These are phyloP conservation scores for Drosophila tristis DNA, from an alignment of 1,140 invertebrate genomes.

Conservation along the genomic window DNA sequence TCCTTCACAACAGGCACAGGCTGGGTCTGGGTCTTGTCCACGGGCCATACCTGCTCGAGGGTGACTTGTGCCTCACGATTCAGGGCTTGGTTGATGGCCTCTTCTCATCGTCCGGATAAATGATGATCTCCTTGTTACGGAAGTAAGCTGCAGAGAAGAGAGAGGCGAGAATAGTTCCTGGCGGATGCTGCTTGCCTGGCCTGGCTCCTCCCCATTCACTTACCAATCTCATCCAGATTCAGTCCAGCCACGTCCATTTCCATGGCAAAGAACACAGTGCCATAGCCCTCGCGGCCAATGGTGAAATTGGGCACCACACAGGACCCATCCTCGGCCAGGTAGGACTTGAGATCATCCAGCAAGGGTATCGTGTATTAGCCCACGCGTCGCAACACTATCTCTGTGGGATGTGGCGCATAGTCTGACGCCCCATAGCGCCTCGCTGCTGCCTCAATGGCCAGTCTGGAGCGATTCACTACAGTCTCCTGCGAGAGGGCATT, in stretches of 20 bases:
- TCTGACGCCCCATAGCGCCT: conserved; percentile 52
- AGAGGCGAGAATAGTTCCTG: too few relatives aligned
- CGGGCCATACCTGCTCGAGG: conserved; percentile 97
- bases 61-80: conserved; percentile 97
- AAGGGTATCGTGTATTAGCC: conserved; percentile 95
- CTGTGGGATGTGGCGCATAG: conserved; percentile 86
- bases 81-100: conserved; percentile 92
- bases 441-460: conserved; percentile 48
- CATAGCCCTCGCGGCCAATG: conserved; percentile 95
- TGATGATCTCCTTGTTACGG: conserved; percentile 90
- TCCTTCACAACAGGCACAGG: conserved; percentile 91
- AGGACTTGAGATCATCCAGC: conserved; percentile 89
- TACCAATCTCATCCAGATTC: conserved; percentile 94
- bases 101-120: conserved; percentile 89
- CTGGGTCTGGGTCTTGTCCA: conserved; percentile 90
- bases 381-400: conserved; percentile 87
- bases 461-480: conserved; percentile 27
- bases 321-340: conserved; percentile 88
- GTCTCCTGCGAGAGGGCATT: conserved; percentile 22
- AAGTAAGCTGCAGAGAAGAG: conserved; percentile 86
- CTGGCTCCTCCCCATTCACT: background rate
- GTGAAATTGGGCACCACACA: conserved; percentile 96
- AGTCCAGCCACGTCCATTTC: conserved; percentile 94
- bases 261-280: conserved; percentile 95
- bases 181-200: too few relatives aligned